phyloP scores from a whole-genome alignment of 2,888 invertebrate species.

The Noctua fimbriata region DNA sequence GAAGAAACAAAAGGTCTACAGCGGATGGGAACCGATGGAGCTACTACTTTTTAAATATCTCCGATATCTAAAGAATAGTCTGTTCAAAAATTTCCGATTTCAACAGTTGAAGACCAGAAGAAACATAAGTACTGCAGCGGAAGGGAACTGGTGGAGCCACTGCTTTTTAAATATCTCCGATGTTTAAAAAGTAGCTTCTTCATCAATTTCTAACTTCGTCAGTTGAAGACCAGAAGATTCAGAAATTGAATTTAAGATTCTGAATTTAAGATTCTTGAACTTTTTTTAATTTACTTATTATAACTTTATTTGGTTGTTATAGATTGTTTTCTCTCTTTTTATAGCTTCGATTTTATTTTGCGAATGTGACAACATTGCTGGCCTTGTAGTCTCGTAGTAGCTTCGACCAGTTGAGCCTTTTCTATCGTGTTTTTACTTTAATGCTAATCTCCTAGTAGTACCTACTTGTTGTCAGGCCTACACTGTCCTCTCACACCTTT shows the following conservation, averaged over 20 bases:
- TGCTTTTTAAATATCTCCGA: conserved; percentile 10
- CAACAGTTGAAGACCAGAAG: neutral
- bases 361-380: neutral
- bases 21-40: too few relatives aligned
- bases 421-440: neutral
- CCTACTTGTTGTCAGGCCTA: neutral
- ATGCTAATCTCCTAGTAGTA: neutral
- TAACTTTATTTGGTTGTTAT: neutral
- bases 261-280: neutral
- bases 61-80: neutral
- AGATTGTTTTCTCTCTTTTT: neutral
- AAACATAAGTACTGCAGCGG: neutral
- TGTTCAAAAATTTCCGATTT: neutral
- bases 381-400: neutral
- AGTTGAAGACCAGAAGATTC: neutral
- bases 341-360: neutral
- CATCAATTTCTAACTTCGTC: too few relatives aligned
- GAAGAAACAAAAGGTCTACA: too few relatives aligned
- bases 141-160: neutral
- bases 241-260: neutral
- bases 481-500: neutral
- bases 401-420: neutral
- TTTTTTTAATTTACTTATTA: neutral
- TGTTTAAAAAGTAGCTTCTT: neutral
- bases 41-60: too few relatives aligned